These are phyloP conservation scores for Metellina segmentata DNA, from an alignment of 2,888 invertebrate species.

Conservation along the genomic window DNA sequence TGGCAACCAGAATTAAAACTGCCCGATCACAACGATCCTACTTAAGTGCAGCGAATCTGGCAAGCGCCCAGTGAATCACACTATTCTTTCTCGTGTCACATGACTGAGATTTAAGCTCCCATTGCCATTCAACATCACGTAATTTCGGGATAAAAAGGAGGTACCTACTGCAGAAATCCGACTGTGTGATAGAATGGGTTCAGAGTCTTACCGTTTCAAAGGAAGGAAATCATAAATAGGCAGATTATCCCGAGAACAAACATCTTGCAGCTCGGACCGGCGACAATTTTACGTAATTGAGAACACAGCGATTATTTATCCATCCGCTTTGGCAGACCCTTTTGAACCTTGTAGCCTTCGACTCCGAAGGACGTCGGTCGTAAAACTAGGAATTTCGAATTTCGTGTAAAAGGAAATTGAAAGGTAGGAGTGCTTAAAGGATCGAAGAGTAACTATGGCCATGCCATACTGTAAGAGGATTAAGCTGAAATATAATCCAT, in stretches of 20 bases:
- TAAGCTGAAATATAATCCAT: too few species aligned
- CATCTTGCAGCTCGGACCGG: constrained; percentile 17
- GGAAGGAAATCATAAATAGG: constrained; percentile 69
- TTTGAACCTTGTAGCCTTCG: background rate
- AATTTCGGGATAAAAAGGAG: constrained; percentile 23
- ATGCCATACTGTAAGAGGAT: too few species aligned
- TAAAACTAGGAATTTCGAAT: background rate
- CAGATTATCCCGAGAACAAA: constrained; percentile 60
- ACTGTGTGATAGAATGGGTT: constrained; percentile 29
- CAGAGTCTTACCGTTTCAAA: constrained; percentile 33
- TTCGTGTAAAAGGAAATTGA: too few species aligned
- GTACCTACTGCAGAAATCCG: constrained; percentile 2
- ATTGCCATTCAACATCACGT: constrained; percentile 47
- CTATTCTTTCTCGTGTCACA: constrained; percentile 7
- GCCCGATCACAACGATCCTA: constrained; percentile 22
- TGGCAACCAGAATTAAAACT: constrained; percentile 30
- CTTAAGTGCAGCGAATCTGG: constrained; percentile 35
- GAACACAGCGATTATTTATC: constrained; percentile 22
- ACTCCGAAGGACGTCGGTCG: background rate
- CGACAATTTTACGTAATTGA: constrained; percentile 60
- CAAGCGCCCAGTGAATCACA: constrained; percentile 48
- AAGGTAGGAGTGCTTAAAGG: too few species aligned
- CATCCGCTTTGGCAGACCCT: background rate
- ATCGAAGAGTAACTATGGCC: too few species aligned
- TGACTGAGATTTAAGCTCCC: constrained; percentile 6